These are phyloP conservation scores for Lucinisca nassula DNA, from an alignment of 2,888 invertebrate genomes.

Conservation along the genomic window DNA sequence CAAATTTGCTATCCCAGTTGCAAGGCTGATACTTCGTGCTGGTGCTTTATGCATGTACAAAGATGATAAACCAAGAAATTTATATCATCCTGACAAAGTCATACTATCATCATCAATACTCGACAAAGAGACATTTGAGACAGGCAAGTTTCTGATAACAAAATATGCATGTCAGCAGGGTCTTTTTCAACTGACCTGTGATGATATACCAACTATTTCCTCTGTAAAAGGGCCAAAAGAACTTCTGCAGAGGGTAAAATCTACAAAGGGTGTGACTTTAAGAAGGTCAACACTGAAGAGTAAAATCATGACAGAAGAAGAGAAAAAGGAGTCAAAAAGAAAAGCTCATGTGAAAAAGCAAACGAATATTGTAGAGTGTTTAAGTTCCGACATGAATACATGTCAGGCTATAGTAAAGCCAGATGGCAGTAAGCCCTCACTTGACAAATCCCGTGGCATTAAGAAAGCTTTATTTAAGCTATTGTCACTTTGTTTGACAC, in stretches of 20 bases:
- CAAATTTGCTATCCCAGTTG: background rate
- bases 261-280: background rate
- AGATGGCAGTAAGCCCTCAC: background rate
- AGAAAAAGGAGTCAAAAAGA: background rate
- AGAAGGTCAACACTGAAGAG: background rate
- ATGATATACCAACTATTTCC: background rate
- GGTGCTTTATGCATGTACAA: background rate
- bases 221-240: background rate
- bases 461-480: background rate
- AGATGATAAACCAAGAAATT: background rate
- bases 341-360: background rate
- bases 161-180: background rate
- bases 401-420: background rate
- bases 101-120: background rate
- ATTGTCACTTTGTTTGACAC: background rate
- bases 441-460: background rate
- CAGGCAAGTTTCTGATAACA: background rate
- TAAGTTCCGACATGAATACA: background rate
- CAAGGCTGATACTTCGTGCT: background rate
- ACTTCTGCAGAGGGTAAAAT: background rate
- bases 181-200: background rate
- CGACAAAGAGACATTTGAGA: background rate
- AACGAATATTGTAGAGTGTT: background rate
- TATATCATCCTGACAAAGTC: background rate
- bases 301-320: background rate